Conservation (phyloP, 2,113 vertebrate species). For the Podarcis muralis region DNA sequence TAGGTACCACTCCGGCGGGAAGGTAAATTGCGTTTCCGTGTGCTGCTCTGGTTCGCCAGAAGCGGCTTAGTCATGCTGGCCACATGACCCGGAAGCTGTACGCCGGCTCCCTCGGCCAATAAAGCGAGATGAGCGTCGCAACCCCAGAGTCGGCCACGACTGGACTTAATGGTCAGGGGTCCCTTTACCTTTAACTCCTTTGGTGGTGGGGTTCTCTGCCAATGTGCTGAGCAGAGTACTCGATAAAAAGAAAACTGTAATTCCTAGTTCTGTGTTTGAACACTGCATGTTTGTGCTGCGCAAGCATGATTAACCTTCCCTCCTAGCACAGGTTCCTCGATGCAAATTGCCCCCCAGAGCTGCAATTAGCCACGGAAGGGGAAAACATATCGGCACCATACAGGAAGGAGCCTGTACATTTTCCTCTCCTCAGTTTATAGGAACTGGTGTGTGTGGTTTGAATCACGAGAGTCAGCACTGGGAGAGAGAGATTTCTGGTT, state of each 20-base stretch:
- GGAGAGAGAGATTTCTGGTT: neutral
- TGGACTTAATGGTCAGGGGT: no score
- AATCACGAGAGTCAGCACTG: neutral
- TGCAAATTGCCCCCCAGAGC: neutral
- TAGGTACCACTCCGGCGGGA: no score
- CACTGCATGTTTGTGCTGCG: no score
- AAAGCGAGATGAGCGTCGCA: no score
- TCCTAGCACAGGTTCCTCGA: neutral
- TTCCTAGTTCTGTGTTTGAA: neutral
- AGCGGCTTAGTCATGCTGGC: no score
- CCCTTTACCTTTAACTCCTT: neutral
- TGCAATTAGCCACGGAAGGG: neutral
- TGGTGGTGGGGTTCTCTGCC: neutral
- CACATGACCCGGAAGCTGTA: no score
- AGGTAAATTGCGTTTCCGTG: no score
- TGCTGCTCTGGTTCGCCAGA: no score
- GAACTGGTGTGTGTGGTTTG: neutral
- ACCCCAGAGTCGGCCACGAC: no score
- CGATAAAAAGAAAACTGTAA: neutral
- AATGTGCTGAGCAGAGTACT: neutral
- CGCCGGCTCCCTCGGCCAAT: no score
- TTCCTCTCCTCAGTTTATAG: neutral
- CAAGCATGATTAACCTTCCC: neutral
- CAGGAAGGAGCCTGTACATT: neutral
- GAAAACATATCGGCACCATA: neutral